Conservation (phyloP, 2,113 vertebrate species). For the Mesitornis unicolor region DNA sequence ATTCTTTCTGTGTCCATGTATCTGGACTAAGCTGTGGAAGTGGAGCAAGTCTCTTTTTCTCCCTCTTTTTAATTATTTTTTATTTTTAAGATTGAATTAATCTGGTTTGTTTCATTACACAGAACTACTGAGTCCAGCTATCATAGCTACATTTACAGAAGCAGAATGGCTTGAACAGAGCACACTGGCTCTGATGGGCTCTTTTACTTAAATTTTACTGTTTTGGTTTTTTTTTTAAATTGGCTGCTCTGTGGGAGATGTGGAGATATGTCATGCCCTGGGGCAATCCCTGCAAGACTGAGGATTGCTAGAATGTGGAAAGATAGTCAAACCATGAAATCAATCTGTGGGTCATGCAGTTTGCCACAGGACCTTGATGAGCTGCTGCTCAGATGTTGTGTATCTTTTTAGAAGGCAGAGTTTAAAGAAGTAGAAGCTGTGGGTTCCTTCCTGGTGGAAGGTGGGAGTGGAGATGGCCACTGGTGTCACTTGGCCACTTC, state of each 20-base stretch:
- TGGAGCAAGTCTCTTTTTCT: accelerated
- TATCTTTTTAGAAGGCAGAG: not conserved
- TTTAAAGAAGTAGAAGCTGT: not conserved
- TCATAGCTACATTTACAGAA: not conserved
- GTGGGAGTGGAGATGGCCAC: not conserved
- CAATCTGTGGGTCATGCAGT: not conserved
- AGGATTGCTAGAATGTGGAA: not conserved
- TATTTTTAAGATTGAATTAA: not conserved
- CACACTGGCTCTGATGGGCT: not conserved
- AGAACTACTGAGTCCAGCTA: not conserved
- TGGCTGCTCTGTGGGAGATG: not conserved
- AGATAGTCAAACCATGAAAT: not conserved
- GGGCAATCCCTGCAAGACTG: not conserved
- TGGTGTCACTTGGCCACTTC: not conserved
- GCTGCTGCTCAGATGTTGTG: not conserved
- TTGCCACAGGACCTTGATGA: not conserved
- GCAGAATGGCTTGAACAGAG: not conserved
- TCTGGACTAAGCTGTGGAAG: not conserved
- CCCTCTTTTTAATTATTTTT: accelerated
- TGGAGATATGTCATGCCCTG: not conserved
- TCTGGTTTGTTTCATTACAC: not conserved
- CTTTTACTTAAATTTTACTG: not conserved
- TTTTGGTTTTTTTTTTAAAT: not conserved
- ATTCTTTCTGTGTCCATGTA: not conserved
- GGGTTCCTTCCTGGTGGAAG: not conserved